Base-by-base conservation (phyloP, 2,797 vertebrate species). In the Urophycis tenuis region DNA sequence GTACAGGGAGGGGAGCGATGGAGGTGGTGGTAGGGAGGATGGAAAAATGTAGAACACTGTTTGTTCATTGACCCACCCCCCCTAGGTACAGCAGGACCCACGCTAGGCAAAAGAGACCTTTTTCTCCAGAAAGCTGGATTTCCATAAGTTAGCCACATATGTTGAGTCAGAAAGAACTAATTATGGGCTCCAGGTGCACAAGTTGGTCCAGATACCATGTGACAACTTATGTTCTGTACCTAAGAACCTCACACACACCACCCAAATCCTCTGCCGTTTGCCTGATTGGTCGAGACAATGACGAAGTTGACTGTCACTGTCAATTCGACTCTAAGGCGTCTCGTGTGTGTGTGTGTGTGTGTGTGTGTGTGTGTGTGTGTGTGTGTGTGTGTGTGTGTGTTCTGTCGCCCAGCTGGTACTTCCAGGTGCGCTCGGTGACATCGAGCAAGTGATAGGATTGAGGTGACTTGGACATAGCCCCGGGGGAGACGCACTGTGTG, bases 21-120 rank as follows among this genome's bases (percentile, higher is more conserved):
- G 60, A 67, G 25, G 30, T 80, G 83, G 8, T 86, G 88, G 9
- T 29, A 8, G 15, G 75, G 41, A 73, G 19, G 35, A 75, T 72
- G 76, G 79, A 81, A 91, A 90, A 90, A 85, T 88, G 83, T 85
- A 85, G 85, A 88, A 89, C 88, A 89, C 84, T 80, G 84, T 88
- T 89, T 85, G 88, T 90, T 89, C 87, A 88, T 84, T 85, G 87
- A 91, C 86, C 84, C 86, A 78, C 81, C 77, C 30, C 74, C 32
- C 19, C 71, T 41, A 67, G 49, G n/a, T 33, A 34, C 19, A 32
- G n/a, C n/a, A 29, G 15, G 17, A 17, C 34, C 4, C 17, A 69
- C 72, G 83, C 82, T 72, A 87, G 76, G 80, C 32, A 77, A 34
- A 71, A 36, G 70, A 71, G 72, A 76, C 80, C 12, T 14, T 29